Evolutionary conservation across 2,113 vertebrate genomes (phyloP), one percentile per base, ranked within the genome.

Genomic region (Antechinus flavipes): DNA sequence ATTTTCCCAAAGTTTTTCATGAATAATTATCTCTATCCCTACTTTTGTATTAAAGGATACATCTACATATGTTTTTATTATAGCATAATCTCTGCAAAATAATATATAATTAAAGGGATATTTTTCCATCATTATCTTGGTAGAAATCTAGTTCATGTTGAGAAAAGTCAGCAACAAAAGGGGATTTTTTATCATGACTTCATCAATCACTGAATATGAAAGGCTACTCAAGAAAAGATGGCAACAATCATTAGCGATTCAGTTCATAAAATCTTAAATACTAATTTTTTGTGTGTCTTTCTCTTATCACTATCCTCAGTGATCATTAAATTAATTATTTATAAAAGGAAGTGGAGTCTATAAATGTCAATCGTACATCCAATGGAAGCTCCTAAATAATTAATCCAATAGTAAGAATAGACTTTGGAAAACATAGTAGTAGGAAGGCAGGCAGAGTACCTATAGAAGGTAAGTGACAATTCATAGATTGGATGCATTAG

Each of bases 81-180:
- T 76, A 61, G 24, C 49, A 49, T 12, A 76, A 9, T 26, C 52
- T 95, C 93, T 92, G 54, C 30, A 92, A 50, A 46, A 46, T 11
- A 54, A 35, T 68, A 9, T 90, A 94, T 95, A 94, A 92, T 93
- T 92, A 97, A 42, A 50, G 76, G 84, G 50, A 91, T 26, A 8
- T 91, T 9, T 68, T 89, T 90, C 92, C 61, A 91, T 92, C 47
- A 92, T 76, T 5, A 0, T 42, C 30, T 30, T 91, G 30, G 91
- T 0, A 19, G 35, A 26, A 90, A 46, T 22, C 22, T 27, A 52
- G 46, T 93, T 93, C 46, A 91, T 52, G 93, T 52, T 93, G 50
- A 93, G 91, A 91, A 96, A 97, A 90, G 47, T 84, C 61, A 50
- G 10, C 47, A 92, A 46, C 46, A 24, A 93, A 95, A 42, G 58